Base-by-base conservation (phyloP, 2,113 vertebrate species). In the Trinectes maculatus region DNA sequence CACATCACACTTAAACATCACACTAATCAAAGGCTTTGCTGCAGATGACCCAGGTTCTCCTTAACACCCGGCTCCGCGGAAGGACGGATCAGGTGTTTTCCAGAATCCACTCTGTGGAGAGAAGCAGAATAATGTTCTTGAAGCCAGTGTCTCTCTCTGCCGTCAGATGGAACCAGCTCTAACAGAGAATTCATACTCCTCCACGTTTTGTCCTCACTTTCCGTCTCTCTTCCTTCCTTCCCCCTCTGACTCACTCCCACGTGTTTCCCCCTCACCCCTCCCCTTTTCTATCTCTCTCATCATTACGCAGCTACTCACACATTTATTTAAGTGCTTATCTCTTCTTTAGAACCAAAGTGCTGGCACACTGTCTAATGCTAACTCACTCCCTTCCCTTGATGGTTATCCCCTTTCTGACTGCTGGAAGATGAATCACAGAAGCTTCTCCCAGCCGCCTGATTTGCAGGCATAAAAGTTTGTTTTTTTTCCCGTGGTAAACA, bases 261-360 rank as follows among this genome's bases (percentile, higher is more conserved):
- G 37, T 67, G 33, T 66, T 48, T 5, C 19, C 42, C 21, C 42
- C 18, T 21, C 40, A 15, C 19, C 15, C 44, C 16, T 47, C 46
- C 58, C 31, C 9, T 18, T 53, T 65, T 72, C 65, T 22, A n/a
- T 53, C n/a, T 72, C 63, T 37, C 56, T 48, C 47, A 7, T 39
- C 58, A 53, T 87, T 72, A 54, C 7, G 25, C 39, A 62, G 72
- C 43, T 57, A 48, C 75, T 18, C 57, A 29, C 51, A 33, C 43
- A 68, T 18, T 74, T 82, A 71, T 84, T 77, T 74, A 79, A 83
- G 67, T 74, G 46, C 54, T 61, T 78, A 60, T 73, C 59, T 66
- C n/a, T 66, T 77, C 64, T 66, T 87, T 83, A 80, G 71, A 83
- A 82, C 62, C 73, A 58, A 83, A 71, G 69, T 71, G 59, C 59